A percentile compares a stretch with the other conserved stretches of the same genome.
Evolutionary conservation across 2,797 vertebrate genomes (phyloP).

Genomic region (Mormyrus proboscirostris): DNA sequence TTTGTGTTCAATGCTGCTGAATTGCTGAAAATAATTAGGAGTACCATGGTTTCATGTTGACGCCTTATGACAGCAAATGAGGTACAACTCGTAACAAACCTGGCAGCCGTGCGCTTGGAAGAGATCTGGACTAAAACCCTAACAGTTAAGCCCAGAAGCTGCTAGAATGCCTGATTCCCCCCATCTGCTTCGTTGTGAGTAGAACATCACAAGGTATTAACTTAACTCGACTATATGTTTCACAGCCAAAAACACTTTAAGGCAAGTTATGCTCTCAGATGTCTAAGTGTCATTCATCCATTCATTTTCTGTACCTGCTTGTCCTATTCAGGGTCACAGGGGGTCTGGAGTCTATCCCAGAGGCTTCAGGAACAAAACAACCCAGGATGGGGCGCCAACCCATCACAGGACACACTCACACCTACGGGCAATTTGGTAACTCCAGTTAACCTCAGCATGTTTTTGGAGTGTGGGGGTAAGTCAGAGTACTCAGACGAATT

Average conservation of each 20-base stretch:
- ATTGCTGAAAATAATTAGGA: not conserved
- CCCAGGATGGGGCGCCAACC: not conserved
- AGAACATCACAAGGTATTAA: not conserved
- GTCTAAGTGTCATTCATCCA: not conserved
- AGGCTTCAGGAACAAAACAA: not conserved
- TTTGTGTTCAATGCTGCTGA: not conserved
- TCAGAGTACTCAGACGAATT: not conserved
- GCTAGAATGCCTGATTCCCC: not conserved
- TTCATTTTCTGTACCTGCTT: not conserved
- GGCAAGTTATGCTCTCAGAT: not conserved
- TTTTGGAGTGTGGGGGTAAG: not conserved
- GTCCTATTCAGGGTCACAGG: not conserved
- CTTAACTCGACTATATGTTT: not conserved
- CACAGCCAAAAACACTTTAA: not conserved
- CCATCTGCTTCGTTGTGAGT: not conserved
- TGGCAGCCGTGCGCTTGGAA: not conserved
- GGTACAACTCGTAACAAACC: not conserved
- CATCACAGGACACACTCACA: not conserved
- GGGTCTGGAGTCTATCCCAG: not conserved
- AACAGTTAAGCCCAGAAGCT: not conserved
- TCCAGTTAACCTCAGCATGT: not conserved
- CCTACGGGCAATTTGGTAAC: not conserved
- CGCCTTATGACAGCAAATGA: not conserved
- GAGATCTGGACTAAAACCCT: not conserved
- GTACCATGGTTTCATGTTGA: not conserved